These are phyloP conservation scores for Phyllotis vaccarum DNA, from an alignment of 2,797 vertebrate species.

Conservation along the genomic window DNA sequence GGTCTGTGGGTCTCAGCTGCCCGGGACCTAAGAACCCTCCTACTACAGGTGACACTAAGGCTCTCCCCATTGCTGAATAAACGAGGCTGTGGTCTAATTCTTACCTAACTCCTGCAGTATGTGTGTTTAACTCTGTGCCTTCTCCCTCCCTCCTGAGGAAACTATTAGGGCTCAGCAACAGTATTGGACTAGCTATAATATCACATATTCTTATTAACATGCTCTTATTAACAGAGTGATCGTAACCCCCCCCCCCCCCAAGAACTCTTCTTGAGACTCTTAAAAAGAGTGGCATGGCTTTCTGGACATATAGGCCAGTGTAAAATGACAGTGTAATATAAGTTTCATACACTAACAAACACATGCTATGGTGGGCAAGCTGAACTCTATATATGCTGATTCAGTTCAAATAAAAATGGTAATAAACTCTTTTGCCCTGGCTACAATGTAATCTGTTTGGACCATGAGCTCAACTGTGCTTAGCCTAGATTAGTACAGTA, in stretches of 20 bases:
- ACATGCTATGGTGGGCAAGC: neutral
- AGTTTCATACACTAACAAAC: conserved; percentile 52
- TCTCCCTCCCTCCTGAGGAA: too few relatives aligned
- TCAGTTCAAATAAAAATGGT: conserved; percentile 61
- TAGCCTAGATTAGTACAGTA: conserved; percentile 17
- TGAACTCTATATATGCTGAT: conserved; percentile 48
- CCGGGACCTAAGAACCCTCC: too few relatives aligned
- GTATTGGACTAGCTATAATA: neutral
- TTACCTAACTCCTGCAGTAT: too few relatives aligned
- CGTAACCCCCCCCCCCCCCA: neutral
- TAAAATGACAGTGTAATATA: conserved; percentile 34
- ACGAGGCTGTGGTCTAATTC: too few relatives aligned
- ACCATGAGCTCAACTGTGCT: conserved; percentile 21
- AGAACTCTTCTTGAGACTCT: neutral
- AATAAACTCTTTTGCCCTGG: conserved; percentile 30
- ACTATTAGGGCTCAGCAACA: too few relatives aligned
- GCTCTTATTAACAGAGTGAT: neutral
- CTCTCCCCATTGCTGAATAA: too few relatives aligned
- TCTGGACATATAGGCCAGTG: neutral
- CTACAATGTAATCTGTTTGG: conserved; percentile 14
- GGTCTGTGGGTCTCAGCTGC: too few relatives aligned
- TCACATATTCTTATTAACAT: neutral
- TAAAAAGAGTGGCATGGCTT: conserved; percentile 15
- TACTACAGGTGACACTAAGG: too few relatives aligned
- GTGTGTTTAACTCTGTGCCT: too few relatives aligned